Percentiles rank a stretch among this genome's conserved stretches.
Evolutionary conservation across 2,888 invertebrate genomes (phyloP).

Genomic region (Lagria hirta): DNA sequence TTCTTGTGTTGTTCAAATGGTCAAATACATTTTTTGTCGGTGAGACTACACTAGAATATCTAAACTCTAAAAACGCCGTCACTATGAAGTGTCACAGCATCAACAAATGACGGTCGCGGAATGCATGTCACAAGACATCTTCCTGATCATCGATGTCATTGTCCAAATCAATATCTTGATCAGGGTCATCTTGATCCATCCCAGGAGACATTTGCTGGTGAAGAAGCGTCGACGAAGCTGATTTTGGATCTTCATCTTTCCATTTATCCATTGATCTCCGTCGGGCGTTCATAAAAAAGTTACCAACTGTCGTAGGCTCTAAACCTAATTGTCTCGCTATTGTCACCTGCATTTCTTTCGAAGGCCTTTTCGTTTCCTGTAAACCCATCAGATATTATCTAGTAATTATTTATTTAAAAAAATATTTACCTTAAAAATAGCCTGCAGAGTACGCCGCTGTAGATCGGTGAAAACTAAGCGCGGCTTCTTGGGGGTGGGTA

Average conservation of each 20-base stretch:
- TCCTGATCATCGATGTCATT: conserved; percentile 60
- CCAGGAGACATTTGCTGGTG: conserved; percentile 55
- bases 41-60: conserved; percentile 45
- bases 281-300: conserved; percentile 99
- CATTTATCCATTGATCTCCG: conserved; percentile 97
- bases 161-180: conserved; percentile 56
- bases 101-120: conserved; percentile 55
- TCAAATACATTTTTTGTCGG: conserved; percentile 33
- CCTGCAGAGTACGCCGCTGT: conserved; percentile 99
- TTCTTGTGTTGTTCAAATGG: conserved; percentile 16
- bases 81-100: conserved; percentile 53
- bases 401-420: neutral
- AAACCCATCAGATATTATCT: conserved; percentile 1
- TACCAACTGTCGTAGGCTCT: conserved; percentile 97
- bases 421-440: conserved; percentile 91
- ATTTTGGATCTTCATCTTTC: conserved; percentile 87
- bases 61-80: conserved; percentile 44
- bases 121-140: conserved; percentile 60
- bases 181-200: conserved; percentile 53
- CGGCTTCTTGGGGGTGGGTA: conserved; percentile 97
- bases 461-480: conserved; percentile 99
- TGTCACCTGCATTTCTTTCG: conserved; percentile 99
- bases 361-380: conserved; percentile 97
- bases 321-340: conserved; percentile 96
- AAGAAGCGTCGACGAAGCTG: conserved; percentile 50